Conservation (phyloP, 2,797 vertebrate species). For the Enteromius afrohamiltoni region DNA sequence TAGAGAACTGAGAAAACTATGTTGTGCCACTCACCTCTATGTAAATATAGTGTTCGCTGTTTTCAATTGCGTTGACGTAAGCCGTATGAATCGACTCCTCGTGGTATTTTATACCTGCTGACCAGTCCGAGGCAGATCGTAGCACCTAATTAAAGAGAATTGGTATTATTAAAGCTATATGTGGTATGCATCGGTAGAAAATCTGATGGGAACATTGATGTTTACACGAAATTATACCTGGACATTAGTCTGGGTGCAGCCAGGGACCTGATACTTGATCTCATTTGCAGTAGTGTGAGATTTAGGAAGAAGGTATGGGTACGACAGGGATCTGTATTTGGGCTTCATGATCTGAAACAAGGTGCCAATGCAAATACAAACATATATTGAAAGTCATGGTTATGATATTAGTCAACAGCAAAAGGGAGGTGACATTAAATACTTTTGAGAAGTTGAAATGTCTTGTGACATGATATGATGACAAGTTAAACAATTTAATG, state of each 20-base stretch:
- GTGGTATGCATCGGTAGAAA: background rate
- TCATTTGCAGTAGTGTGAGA: slow-evolving; percentile 88
- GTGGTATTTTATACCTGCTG: slow-evolving; percentile 93
- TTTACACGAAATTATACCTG: slow-evolving; percentile 79
- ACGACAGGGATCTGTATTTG: slow-evolving; percentile 90
- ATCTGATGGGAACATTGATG: background rate
- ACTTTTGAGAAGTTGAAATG: background rate
- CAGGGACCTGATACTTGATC: slow-evolving; percentile 85
- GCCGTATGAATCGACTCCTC: slow-evolving; percentile 96
- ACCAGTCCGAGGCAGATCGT: slow-evolving; percentile 94
- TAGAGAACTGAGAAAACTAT: background rate
- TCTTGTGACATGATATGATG: too few relatives aligned
- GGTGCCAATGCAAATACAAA: background rate
- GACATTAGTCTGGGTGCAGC: slow-evolving; percentile 77
- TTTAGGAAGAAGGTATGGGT: slow-evolving; percentile 92
- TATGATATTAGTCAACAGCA: background rate
- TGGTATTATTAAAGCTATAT: background rate
- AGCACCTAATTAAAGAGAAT: slow-evolving; percentile 79
- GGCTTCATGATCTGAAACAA: slow-evolving; percentile 86
- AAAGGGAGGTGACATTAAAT: too few relatives aligned
- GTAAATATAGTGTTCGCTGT: slow-evolving; percentile 93
- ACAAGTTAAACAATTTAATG: too few relatives aligned
- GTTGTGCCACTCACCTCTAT: slow-evolving; percentile 84
- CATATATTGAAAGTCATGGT: background rate
- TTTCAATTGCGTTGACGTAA: slow-evolving; percentile 83